A percentile compares a stretch with the other conserved stretches of the same genome.
phyloP scores from a whole-genome alignment of 2,113 vertebrate genomes.

The Brachypteracias leptosomus region DNA sequence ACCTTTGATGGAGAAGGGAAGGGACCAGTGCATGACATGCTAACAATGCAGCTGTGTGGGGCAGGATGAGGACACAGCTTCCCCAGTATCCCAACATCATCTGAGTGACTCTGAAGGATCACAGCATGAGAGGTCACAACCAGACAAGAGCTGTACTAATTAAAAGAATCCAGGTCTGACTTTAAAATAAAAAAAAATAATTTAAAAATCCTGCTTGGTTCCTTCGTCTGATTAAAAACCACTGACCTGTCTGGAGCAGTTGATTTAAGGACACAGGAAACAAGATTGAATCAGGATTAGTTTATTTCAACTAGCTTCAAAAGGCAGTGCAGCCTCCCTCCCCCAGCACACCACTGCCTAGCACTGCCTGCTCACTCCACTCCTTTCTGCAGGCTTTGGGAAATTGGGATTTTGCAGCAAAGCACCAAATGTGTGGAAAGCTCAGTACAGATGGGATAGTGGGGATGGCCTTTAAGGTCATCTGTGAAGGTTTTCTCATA shows the following conservation, averaged over 20 bases:
- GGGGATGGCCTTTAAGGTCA: neutral
- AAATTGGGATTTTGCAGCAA: neutral
- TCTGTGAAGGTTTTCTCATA: neutral
- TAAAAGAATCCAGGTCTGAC: neutral
- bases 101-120: neutral
- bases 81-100: neutral
- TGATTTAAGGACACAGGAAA: neutral
- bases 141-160: accelerated
- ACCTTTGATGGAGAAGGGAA: neutral
- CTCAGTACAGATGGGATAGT: neutral
- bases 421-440: accelerated
- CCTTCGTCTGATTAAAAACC: neutral
- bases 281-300: neutral
- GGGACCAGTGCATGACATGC: accelerated
- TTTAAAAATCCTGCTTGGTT: neutral
- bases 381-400: neutral
- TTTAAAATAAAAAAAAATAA: neutral
- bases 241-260: neutral
- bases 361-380: neutral
- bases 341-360: neutral
- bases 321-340: neutral
- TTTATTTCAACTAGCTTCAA: neutral
- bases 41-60: neutral
- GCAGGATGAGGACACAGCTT: neutral
- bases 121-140: neutral